Base-by-base conservation (phyloP, 2,888 invertebrate species). In the Diploptera punctata region DNA sequence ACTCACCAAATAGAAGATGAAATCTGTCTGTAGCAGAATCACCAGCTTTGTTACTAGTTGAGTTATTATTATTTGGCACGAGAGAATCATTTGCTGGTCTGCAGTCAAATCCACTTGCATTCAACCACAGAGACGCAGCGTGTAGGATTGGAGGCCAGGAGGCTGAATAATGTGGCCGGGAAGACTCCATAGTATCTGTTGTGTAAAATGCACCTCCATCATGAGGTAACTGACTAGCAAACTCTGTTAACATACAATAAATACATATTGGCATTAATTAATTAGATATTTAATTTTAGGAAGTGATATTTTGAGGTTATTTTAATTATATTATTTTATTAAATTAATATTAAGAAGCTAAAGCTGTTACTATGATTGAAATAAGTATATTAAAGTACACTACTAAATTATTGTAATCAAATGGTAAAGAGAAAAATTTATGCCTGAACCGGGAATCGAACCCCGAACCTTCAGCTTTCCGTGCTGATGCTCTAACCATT, bases 171-270 rank as follows among this genome's bases (percentile, higher is more conserved):
- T 98, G 97, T 18, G 92, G 91, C 65, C 97, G 90, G 0, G 98
- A 95, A 10, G 93, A 93, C 79, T 98, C 98, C 79, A 96, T 95
- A 0, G 98, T 97, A 80, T 99, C 98, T 31, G 95, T 94, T 0
- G 97, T 97, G 83, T 98, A 99, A 84, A 99, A 99, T 18, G 99
- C 95, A 3, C 99, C 99, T 67, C 98, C 99, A 77, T 96, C 95
- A 80, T 95, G 94, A 0, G 97, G 97, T 72, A 99, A 86, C 82
- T 99, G 98, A 74, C 95, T 96, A 1, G 94, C 91, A 83, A 97
- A 98, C 83, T 99, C 98, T 89, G 80, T 1, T 77, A 65, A 71
- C n/a, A n/a, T n/a, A n/a, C n/a, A 67, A 72, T n/a, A n/a, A n/a
- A n/a, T n/a, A n/a, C n/a, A n/a, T n/a, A n/a, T n/a, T n/a, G n/a